phyloP scores from a whole-genome alignment of 2,797 vertebrate species.

The Siniperca scherzeri region DNA sequence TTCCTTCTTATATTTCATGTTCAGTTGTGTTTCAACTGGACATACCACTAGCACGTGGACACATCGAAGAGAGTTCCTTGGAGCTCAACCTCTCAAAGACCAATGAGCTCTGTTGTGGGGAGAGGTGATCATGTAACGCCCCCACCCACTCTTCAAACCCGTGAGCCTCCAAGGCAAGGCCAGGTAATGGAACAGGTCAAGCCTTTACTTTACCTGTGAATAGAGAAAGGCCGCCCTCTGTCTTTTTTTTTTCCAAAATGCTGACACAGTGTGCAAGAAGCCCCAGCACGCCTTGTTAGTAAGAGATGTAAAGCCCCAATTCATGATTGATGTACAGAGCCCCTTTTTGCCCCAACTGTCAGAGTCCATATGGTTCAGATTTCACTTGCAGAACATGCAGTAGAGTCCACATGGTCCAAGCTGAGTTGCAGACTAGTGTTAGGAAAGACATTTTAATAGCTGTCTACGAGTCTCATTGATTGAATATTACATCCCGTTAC shows the following conservation, averaged over 20 bases:
- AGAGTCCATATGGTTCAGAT: slow-evolving; percentile 32
- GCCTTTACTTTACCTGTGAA: slow-evolving; percentile 61
- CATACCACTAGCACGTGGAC: background rate
- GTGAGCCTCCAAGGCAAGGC: slow-evolving; percentile 37
- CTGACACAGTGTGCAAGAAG: slow-evolving; percentile 40
- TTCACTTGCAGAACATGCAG: slow-evolving; percentile 11
- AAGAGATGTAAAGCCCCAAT: slow-evolving; percentile 28
- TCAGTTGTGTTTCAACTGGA: slow-evolving; percentile 1
- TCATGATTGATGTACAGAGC: slow-evolving; percentile 26
- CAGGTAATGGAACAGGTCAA: slow-evolving; percentile 47
- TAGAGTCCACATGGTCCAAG: background rate
- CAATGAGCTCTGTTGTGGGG: slow-evolving; percentile 10
- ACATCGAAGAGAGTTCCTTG: slow-evolving; percentile 1
- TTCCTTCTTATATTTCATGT: background rate
- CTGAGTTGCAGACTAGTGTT: slow-evolving; percentile 2
- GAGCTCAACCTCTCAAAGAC: slow-evolving; percentile 17
- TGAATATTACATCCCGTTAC: slow-evolving; percentile 6
- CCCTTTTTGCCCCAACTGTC: slow-evolving; percentile 14
- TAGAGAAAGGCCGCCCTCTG: slow-evolving; percentile 46
- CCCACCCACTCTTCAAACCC: slow-evolving; percentile 29
- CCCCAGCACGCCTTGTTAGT: slow-evolving; percentile 42
- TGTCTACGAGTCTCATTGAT: background rate
- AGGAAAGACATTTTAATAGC: background rate
- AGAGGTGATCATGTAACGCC: slow-evolving; percentile 21
- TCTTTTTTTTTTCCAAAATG: slow-evolving; percentile 47